Conservation (phyloP, 2,888 invertebrate species). For the Bruchidius siliquastri region DNA sequence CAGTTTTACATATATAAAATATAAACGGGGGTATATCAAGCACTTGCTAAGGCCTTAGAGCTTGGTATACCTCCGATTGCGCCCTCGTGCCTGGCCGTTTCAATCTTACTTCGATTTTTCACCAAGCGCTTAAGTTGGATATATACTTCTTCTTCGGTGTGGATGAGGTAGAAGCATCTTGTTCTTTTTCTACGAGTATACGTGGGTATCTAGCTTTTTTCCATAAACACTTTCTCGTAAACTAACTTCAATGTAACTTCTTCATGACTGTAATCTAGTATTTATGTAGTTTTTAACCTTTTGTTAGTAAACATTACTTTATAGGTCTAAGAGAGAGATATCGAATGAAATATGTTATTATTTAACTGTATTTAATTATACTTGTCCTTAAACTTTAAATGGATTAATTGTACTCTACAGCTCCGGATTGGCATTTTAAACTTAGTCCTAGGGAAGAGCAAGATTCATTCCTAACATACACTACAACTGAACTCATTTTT, state of each 20-base stretch:
- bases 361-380: too few species aligned
- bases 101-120: background rate
- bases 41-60: conserved; percentile 22
- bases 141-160: background rate
- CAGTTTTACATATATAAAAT: conserved; percentile 12
- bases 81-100: background rate
- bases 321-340: too few species aligned
- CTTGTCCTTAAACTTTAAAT: too few species aligned
- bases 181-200: background rate
- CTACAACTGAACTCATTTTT: too few species aligned
- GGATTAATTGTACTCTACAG: too few species aligned
- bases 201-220: background rate
- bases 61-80: conserved; percentile 23
- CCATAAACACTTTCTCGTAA: background rate
- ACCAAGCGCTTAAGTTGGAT: background rate
- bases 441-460: too few species aligned
- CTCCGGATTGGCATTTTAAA: too few species aligned
- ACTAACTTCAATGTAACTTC: background rate
- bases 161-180: background rate
- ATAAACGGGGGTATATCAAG: background rate
- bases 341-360: too few species aligned
- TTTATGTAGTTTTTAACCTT: too few species aligned
- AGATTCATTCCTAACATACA: too few species aligned
- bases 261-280: too few species aligned
- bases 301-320: too few species aligned